Percentiles rank a stretch among this genome's conserved stretches.
Evolutionary conservation across 2,113 vertebrate genomes (phyloP).

Genomic region (zebrafish (Danio rerio)): DNA sequence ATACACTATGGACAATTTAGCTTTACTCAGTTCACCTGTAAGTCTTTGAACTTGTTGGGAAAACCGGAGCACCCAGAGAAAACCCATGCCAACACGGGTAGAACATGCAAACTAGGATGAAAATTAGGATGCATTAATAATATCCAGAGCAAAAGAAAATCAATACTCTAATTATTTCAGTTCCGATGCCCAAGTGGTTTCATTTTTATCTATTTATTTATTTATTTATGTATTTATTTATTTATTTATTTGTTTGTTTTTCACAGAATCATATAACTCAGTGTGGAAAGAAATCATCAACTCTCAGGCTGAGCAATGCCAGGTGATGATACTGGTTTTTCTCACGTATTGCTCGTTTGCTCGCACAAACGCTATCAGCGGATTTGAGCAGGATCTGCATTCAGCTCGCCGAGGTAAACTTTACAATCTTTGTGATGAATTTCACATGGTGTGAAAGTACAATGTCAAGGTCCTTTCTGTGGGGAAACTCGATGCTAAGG

Average conservation of each 20-base stretch:
- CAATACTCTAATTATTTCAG: background rate
- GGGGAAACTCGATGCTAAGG: background rate
- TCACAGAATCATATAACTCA: background rate
- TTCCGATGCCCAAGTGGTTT: background rate
- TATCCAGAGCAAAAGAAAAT: background rate
- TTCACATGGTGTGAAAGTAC: slow-evolving; percentile 25
- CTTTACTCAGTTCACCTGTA: too few species aligned
- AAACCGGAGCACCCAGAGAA: too few species aligned
- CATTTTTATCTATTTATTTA: background rate
- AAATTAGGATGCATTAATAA: background rate
- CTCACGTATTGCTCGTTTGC: slow-evolving; percentile 16
- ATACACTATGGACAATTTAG: too few species aligned
- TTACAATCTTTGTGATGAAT: slow-evolving; percentile 30
- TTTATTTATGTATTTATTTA: too few species aligned
- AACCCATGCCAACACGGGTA: too few species aligned
- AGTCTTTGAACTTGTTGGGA: too few species aligned
- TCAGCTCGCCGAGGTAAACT: slow-evolving; percentile 25
- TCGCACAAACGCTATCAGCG: background rate
- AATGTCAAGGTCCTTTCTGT: slow-evolving; percentile 35
- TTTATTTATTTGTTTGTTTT: background rate
- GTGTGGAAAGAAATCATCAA: slow-evolving; percentile 16
- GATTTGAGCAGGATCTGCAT: slow-evolving; percentile 32
- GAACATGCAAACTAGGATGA: too few species aligned
- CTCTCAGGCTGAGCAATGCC: background rate
- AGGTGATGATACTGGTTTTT: slow-evolving; percentile 7